A percentile compares a stretch with the other conserved stretches of the same genome.
These are phyloP conservation scores for Pantherophis alleghaniensis DNA, from an alignment of 2,797 vertebrate species.

Conservation along the genomic window DNA sequence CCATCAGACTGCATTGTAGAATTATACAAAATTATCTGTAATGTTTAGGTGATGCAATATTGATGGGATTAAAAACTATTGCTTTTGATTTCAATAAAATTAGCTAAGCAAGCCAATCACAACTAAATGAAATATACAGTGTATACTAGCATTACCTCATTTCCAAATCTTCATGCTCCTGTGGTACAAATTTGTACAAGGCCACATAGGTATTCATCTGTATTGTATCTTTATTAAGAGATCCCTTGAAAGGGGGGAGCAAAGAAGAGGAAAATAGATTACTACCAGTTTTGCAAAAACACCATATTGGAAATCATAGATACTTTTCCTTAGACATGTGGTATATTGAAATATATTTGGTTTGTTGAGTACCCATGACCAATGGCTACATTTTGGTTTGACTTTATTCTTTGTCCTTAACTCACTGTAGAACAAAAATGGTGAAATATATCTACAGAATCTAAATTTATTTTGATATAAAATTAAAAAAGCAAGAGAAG, in stretches of 20 bases:
- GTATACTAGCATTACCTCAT: constrained; percentile 81
- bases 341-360: constrained; percentile 1
- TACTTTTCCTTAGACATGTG: background rate
- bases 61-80: background rate
- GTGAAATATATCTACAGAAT: background rate
- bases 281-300: background rate
- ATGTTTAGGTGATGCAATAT: background rate
- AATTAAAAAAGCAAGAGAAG: background rate
- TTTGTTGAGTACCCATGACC: background rate
- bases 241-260: constrained; percentile 66
- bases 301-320: background rate
- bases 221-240: constrained; percentile 80
- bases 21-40: background rate
- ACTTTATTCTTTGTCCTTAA: background rate
- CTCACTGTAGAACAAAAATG: constrained; percentile 4
- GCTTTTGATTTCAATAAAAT: background rate
- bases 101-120: background rate
- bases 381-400: background rate
- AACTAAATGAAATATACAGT: background rate
- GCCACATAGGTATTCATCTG: constrained; percentile 92
- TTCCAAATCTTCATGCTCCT: constrained; percentile 93
- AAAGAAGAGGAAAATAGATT: constrained; percentile 19
- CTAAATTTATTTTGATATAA: background rate
- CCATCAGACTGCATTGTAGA: no score
- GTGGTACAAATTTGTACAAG: constrained; percentile 91